Evolutionary conservation across 1,140 invertebrate species (phyloP), one percentile per base, ranked within the genome.

Genomic region (Penaeus japonicus): DNA sequence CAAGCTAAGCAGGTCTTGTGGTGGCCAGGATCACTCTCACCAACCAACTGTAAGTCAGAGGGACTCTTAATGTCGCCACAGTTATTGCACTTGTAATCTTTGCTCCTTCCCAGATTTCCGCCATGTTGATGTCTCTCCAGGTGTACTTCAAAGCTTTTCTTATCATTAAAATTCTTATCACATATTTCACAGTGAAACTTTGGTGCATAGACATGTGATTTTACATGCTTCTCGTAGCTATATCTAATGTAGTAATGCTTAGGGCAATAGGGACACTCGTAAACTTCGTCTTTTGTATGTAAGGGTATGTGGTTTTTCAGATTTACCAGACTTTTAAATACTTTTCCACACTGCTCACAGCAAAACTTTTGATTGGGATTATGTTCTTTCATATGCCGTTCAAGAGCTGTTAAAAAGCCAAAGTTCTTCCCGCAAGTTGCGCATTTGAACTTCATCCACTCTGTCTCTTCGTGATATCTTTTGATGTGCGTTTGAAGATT

Each of bases 361-460:
- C 87, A 84, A 77, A 88, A 83, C 39, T 88, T 88, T 62, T 84
- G 80, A 84, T 88, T 88, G 20, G 87, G 87, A 78, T 88, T 88
- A 57, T 88, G 87, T 24, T 84, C 87, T 30, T 88, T 88, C 87
- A 88, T 88, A 65, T 88, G 87, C 65, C 87, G 57, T 70, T 88
- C 87, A 24, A 88, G 54, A 47, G 87, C 80, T n/a, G 73, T 55
- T 32, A 88, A 59, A 27, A 88, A 88, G 0, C 87, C 87, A 88
- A 88, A 88, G 54, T 70, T 83, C 55, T 84, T 75, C 3, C 87
- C 87, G 59, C 87, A 88, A 17, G 87, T 88, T 78, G 87, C 79
- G 62, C 87, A 88, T 55, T 83, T 88, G 30, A 83, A 88, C 32
- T 88, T 88, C 87, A 88, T 88, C 87, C 87, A 88, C 4, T 88